Conservation (phyloP, 2,888 invertebrate genomes). For the Eustalomyia histrio region DNA sequence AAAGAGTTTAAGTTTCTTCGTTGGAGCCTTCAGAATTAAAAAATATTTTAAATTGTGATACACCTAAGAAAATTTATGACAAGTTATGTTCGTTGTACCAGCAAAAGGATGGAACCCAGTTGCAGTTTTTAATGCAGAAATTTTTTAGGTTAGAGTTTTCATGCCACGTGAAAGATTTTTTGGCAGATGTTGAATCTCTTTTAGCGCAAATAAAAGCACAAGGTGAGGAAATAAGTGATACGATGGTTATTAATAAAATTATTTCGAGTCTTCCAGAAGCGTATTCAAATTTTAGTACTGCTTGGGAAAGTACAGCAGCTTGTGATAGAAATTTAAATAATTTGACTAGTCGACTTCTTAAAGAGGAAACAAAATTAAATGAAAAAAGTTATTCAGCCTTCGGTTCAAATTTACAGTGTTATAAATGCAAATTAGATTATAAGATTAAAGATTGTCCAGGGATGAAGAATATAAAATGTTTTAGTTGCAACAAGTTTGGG, state of each 20-base stretch:
- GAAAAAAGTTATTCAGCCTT: background rate
- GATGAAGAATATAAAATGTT: conserved; percentile 30
- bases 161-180: conserved; percentile 11
- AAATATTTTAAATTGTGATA: background rate
- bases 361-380: conserved; percentile 16
- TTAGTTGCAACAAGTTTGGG: conserved; percentile 22
- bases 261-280: conserved; percentile 18
- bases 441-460: conserved; percentile 13
- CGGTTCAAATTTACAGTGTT: conserved; percentile 16
- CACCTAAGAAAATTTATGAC: conserved; percentile 9
- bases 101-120: conserved; percentile 15
- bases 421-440: conserved; percentile 30
- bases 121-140: background rate
- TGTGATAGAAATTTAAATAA: conserved; percentile 33
- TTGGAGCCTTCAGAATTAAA: conserved; percentile 17
- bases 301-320: conserved; percentile 25
- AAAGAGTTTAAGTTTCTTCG: conserved; percentile 16
- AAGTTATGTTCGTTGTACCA: conserved; percentile 19
- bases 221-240: conserved; percentile 14
- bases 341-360: conserved; percentile 22
- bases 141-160: background rate
- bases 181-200: conserved; percentile 19
- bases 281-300: conserved; percentile 26
- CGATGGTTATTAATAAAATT: conserved; percentile 27
- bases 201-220: conserved; percentile 32